phyloP scores from a whole-genome alignment of 23 tunicate genomes.

The Styela clava region DNA sequence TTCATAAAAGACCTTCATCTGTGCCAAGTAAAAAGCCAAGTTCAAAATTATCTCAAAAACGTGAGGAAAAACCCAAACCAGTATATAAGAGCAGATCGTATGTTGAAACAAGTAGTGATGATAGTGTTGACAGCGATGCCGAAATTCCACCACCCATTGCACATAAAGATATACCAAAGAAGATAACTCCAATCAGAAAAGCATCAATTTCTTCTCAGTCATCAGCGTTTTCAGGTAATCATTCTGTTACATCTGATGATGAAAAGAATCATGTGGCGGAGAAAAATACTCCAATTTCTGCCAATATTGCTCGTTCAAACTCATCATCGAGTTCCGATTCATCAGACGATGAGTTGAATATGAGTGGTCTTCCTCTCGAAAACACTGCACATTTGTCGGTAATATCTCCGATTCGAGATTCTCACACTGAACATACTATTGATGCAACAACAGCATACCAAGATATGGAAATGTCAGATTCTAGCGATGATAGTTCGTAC shows the following conservation, averaged over 20 bases:
- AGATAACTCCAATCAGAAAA: neutral
- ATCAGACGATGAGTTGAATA: neutral
- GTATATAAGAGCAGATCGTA: neutral
- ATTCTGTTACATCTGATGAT: neutral
- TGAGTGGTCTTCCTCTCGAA: neutral
- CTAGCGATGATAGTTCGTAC: neutral
- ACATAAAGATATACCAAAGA: neutral
- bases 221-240: neutral
- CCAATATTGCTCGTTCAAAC: neutral
- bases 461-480: constrained; percentile 3
- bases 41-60: neutral
- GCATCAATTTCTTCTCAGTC: neutral
- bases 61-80: neutral
- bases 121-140: neutral
- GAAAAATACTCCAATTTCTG: neutral
- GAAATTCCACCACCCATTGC: neutral
- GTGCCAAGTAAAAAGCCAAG: neutral
- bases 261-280: neutral
- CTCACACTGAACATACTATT: neutral
- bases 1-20: neutral
- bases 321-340: constrained; percentile 2
- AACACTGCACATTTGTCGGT: neutral
- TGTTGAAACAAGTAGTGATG: constrained; percentile 21
- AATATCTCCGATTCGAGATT: constrained; percentile 5
- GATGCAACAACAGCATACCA: neutral